Evolutionary conservation across 1,140 invertebrate species (phyloP).

Genomic region (Drosophila tropicalis): DNA sequence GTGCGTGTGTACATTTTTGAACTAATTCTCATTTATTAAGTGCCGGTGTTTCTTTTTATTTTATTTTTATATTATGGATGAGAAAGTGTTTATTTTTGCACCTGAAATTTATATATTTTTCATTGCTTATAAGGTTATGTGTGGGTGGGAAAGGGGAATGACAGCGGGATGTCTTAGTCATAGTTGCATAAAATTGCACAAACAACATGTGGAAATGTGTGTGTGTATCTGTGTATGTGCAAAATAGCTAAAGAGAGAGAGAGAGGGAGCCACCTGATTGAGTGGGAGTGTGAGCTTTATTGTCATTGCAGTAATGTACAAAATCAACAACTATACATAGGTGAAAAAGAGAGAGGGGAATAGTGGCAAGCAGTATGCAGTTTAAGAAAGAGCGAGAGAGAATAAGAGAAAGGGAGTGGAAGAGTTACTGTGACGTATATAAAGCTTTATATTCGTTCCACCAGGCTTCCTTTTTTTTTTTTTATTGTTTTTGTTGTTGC

Average conservation of each 20-base stretch:
- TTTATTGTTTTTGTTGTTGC: conserved; percentile 15
- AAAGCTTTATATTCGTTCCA: conserved; percentile 21
- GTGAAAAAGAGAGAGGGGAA: not conserved
- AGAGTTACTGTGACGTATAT: conserved; percentile 29
- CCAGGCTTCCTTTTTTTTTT: conserved; percentile 23
- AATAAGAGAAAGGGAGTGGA: conserved; percentile 13
- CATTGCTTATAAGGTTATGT: conserved; percentile 4
- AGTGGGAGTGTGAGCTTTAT: conserved; percentile 18
- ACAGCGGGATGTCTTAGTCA: conserved; percentile 1
- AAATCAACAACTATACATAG: conserved; percentile 7
- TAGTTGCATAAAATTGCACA: conserved; percentile 22
- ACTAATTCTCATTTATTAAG: conserved; percentile 27
- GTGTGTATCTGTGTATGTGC: conserved; percentile 12
- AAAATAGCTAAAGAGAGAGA: conserved; percentile 8
- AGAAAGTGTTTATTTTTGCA: conserved; percentile 53
- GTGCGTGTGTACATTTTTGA: conserved; percentile 3
- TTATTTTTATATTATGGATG: conserved; percentile 36
- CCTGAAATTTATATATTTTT: conserved; percentile 12
- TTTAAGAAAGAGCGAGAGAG: conserved; percentile 5
- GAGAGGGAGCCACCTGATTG: conserved; percentile 15
- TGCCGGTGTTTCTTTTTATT: conserved; percentile 33
- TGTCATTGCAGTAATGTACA: conserved; percentile 37
- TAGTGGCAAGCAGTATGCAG: not conserved
- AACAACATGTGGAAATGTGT: conserved; percentile 23
- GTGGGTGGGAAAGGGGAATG: conserved; percentile 13